Conservation (phyloP, 2,113 vertebrate species). For the Archocentrus centrarchus region DNA sequence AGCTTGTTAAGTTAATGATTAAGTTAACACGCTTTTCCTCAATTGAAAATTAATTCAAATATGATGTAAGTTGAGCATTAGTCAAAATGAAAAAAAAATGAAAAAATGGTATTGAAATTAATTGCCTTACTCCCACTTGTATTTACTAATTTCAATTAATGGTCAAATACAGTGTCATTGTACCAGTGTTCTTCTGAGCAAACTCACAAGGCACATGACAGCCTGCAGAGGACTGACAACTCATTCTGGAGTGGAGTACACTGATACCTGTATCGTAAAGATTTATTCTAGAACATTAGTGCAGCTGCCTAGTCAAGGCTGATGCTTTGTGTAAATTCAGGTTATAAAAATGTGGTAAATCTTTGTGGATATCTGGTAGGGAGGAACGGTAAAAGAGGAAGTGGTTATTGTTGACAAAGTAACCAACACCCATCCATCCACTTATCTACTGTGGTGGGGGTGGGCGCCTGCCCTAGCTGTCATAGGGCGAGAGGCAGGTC, state of each 20-base stretch:
- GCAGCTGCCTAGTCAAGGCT: neutral
- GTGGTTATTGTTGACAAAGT: neutral
- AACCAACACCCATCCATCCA: neutral
- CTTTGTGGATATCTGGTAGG: neutral
- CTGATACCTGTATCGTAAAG: neutral
- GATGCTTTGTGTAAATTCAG: slow-evolving; percentile 1
- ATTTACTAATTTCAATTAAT: neutral
- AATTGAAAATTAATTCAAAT: neutral
- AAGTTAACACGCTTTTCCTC: neutral
- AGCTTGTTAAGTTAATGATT: neutral
- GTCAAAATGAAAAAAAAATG: neutral
- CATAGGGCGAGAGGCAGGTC: neutral
- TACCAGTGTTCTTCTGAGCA: neutral
- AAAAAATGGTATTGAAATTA: neutral
- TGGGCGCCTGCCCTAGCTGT: too few relatives aligned
- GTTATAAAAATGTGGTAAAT: neutral
- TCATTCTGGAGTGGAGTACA: neutral
- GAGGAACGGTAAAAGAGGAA: neutral
- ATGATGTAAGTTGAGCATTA: neutral
- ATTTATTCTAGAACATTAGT: slow-evolving; percentile 5
- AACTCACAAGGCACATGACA: neutral
- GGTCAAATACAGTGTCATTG: neutral
- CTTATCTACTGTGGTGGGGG: neutral
- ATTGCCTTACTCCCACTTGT: too few relatives aligned
- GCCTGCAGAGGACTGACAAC: neutral